Evolutionary conservation across 2,113 vertebrate genomes (phyloP), one percentile per base, ranked within the genome.

Genomic region (Pelecanoides urinatrix): DNA sequence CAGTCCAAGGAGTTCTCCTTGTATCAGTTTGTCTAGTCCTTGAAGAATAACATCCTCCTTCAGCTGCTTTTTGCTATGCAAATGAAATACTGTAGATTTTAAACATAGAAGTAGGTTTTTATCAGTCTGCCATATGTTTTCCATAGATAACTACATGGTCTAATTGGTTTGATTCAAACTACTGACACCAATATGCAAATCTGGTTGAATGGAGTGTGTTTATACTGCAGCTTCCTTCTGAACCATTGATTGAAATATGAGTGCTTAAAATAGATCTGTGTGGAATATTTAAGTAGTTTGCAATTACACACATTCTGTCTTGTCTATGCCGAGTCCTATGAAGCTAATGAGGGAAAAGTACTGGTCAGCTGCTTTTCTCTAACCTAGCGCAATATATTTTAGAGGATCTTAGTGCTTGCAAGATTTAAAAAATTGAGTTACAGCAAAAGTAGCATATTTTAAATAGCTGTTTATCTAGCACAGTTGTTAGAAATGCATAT

Each of bases 91-190:
- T 92, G 92, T 88, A 96, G 92, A 96, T 98, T 97, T 97, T 95
- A 97, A 97, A 94, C 96, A 87, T 32, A 87, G 81, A 73, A 93
- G 80, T 63, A 80, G 38, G 34, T 3, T 85, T 96, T 96, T 97
- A 97, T 97, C 96, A 95, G 65, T 66, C n/a, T 82, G 91, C 92
- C 97, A 94, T 95, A 96, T 97, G 96, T 94, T 97, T 98, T 97
- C 97, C 87, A 96, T 88, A 97, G 97, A 98, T 98, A 98, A 97
- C 91, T 80, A 80, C 65, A 19, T 76, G 73, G 61, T 92, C 87
- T 98, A 98, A 98, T 97, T 97, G 94, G 92, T 94, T 98, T 96
- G 96, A 98, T 96, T 97, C 94, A 98, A 93, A 88, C 92, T 96
- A 91, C 78, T 96, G 96, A 95, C 95, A 97, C 86, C 96, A 97